Evolutionary conservation across 2,888 invertebrate species (phyloP).

Genomic region (Drosophila peninsularis): DNA sequence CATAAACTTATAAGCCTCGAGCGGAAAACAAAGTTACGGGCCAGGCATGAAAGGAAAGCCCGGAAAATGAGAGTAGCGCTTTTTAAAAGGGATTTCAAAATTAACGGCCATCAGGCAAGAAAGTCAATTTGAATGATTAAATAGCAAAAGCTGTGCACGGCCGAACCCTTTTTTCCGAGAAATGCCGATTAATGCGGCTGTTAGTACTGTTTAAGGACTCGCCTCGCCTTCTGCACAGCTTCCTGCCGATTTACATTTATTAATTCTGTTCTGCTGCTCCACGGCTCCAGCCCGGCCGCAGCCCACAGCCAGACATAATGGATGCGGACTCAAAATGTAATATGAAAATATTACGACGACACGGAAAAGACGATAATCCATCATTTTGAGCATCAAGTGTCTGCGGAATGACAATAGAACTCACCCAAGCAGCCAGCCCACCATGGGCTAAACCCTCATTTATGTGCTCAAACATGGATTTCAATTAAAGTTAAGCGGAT

Average conservation of each 20-base stretch:
- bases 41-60: slow-evolving; percentile 22
- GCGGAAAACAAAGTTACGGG: slow-evolving; percentile 64
- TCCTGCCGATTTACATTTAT: slow-evolving; percentile 65
- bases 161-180: slow-evolving; percentile 45
- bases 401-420: slow-evolving; percentile 28
- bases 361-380: slow-evolving; percentile 59
- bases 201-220: slow-evolving; percentile 61
- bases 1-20: slow-evolving; percentile 73
- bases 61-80: slow-evolving; percentile 33
- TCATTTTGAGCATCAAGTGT: slow-evolving; percentile 56
- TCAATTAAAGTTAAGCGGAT: no score
- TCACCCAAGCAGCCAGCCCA: slow-evolving; percentile 5
- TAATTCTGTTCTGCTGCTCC: slow-evolving; percentile 45
- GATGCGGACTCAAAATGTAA: slow-evolving; percentile 33
- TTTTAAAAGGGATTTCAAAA: slow-evolving; percentile 73
- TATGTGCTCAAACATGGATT: no score
- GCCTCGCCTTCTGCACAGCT: slow-evolving; percentile 34
- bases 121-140: slow-evolving; percentile 79
- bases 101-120: slow-evolving; percentile 69
- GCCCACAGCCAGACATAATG: slow-evolving; percentile 41
- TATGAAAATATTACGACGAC: slow-evolving; percentile 41
- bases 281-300: slow-evolving; percentile 31
- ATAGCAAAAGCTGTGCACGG: slow-evolving; percentile 61
- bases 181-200: slow-evolving; percentile 67
- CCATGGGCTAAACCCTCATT: slow-evolving; percentile 14